phyloP scores from a whole-genome alignment of 2,797 vertebrate genomes.

The Pitangus sulphuratus region DNA sequence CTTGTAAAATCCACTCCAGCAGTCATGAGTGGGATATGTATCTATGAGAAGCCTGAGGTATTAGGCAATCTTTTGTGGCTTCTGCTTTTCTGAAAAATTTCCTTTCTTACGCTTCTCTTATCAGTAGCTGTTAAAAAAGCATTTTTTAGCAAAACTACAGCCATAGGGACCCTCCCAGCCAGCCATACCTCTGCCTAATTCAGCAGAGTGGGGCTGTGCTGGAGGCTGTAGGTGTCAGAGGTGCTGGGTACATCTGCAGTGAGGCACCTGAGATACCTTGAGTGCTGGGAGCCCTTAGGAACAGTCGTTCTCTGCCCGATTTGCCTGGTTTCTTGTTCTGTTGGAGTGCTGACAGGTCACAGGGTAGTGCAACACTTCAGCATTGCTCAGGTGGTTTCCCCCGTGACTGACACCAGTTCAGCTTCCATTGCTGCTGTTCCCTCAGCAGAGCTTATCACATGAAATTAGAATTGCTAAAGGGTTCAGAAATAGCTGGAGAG shows the following conservation, averaged over 20 bases:
- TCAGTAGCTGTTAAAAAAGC: not conserved
- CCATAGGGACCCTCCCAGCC: not conserved
- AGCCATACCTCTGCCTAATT: not conserved
- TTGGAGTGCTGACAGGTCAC: accelerated
- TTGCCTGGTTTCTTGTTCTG: not conserved
- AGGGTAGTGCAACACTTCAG: accelerated
- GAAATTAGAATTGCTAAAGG: not conserved
- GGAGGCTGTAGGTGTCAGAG: not conserved
- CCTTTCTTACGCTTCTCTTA: not conserved
- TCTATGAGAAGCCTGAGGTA: not conserved
- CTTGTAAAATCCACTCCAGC: constrained; percentile 44
- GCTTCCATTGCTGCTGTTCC: not conserved
- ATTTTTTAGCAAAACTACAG: not conserved
- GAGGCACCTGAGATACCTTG: not conserved
- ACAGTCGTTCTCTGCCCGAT: not conserved
- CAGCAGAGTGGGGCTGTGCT: not conserved
- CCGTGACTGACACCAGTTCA: not conserved
- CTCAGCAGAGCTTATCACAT: not conserved
- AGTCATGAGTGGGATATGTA: constrained; percentile 16
- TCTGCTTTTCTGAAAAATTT: not conserved
- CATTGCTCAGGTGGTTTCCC: not conserved
- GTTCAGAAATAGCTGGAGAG: not conserved
- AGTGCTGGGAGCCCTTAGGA: not conserved
- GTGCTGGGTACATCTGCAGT: not conserved
- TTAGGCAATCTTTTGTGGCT: not conserved